Evolutionary conservation across 2,888 invertebrate genomes (phyloP), one percentile per base, ranked within the genome.

Genomic region (Iphiclides podalirius): DNA sequence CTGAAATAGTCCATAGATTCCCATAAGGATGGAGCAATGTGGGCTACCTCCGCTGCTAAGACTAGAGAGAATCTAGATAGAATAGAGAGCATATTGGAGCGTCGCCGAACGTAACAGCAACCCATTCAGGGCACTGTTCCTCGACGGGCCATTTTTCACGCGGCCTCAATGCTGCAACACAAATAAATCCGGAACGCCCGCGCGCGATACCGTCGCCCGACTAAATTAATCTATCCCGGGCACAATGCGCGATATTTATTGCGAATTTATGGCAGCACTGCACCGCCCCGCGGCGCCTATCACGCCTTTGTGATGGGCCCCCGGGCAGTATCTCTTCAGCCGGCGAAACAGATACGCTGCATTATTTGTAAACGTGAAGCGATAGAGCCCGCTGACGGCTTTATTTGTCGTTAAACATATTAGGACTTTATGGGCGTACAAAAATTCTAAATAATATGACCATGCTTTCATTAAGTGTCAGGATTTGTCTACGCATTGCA

Each of bases 221-320:
- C 64, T 64, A 65, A 66, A 71, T 71, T 68, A 71, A 70, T 70
- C 70, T 67, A 66, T 66, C 64, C 57, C 50, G 54, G 51, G 55
- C 59, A 70, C 67, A 68, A 67, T 70, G 65, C 64, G 63, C 65
- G 52, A 63, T 65, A 64, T 66, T 64, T 64, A 66, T 62, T 61
- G 63, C 55, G 55, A 59, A 63, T 63, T 64, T 63, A 65, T 65
- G 56, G 60, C 57, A 44, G 48, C 47, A 57, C 55, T 52, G 53
- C 42, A 37, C 40, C 47, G 26, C 52, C 51, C 54, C 44, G 26
- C 40, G 36, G 40, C 44, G 26, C n/a, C 35, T 20, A 17, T 39
- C 34, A 23, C 26, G 33, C 48, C 13, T 38, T 45, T 52, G 37
- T 39, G 43, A 26, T 50, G 20, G 31, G 17, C 16, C 8, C 14